Base-by-base conservation (phyloP, 1,140 invertebrate genomes). In the Drosophila carrolli region DNA sequence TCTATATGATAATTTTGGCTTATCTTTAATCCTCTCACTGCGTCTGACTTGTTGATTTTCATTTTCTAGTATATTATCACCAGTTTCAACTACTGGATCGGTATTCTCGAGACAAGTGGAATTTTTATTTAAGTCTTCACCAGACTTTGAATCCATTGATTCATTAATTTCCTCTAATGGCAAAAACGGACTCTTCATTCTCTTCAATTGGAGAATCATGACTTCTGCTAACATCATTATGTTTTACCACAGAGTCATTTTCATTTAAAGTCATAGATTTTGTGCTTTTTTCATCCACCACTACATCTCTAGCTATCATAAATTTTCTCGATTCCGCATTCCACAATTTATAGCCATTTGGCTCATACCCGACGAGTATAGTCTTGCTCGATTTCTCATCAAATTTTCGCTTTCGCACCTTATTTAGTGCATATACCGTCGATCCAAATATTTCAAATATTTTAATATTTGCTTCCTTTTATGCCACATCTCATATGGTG, bases 301-400 rank as follows among this genome's bases (percentile, higher is more conserved):
- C 23, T 23, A 23, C 23, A 23, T 23, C 19, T 19, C 1, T 19
- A 19, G 19, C 19, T 19, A 23, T 23, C 23, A 23, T 23, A 23
- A 23, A 23, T 23, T 23, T 23, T 23, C 23, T 23, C 23, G 23
- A 43, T 43, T 43, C 41, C 41, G 2, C 14, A 43, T 43, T 41
- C n/a, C 41, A 43, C 5, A 43, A 43, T 43, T 43, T 16, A 43
- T 43, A 43, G 41, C 14, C 41, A 43, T 16, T 43, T 43, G 14
- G n/a, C 41, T 43, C 41, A 43, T 43, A 43, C 14, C 41, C n/a
- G n/a, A 43, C n/a, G 41, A 43, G 41, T 16, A 43, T 43, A 16
- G 38, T 40, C 38, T 40, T 40, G 13, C n/a, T 40, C 11, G 38
- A 40, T 13, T 40, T 40, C 13, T n/a, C 11, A n/a, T 40, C 38